These are phyloP conservation scores for Eulemur albifrons DNA, from an alignment of 2,797 vertebrate species.

Conservation along the genomic window DNA sequence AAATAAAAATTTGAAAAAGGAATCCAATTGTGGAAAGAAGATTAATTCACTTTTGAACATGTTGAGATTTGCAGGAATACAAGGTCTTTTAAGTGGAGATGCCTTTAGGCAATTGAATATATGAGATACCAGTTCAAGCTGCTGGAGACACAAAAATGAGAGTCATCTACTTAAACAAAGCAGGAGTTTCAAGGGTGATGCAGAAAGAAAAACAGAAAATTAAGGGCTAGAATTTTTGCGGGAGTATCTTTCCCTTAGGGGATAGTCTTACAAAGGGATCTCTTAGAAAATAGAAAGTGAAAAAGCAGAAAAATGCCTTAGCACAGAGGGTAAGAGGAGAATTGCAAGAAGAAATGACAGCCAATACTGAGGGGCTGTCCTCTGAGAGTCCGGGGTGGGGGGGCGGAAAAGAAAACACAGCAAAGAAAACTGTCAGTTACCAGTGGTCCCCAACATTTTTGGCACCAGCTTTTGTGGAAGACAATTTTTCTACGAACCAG, in stretches of 20 bases:
- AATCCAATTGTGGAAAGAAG: neutral
- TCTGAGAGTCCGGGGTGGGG: neutral
- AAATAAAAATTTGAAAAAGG: neutral
- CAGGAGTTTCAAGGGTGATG: neutral
- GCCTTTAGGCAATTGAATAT: neutral
- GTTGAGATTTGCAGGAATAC: neutral
- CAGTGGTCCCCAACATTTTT: too few relatives aligned
- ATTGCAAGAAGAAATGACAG: neutral
- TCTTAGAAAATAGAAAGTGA: neutral
- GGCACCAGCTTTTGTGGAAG: too few relatives aligned
- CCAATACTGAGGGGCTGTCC: neutral
- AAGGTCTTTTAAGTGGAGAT: neutral
- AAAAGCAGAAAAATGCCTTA: neutral
- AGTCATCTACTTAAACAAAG: neutral
- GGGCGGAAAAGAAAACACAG: neutral
- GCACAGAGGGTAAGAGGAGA: neutral
- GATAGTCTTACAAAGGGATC: neutral
- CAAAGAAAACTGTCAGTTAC: neutral
- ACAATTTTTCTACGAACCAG: too few relatives aligned
- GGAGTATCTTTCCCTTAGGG: neutral
- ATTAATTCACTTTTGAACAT: slow-evolving; percentile 29
- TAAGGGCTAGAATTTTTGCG: neutral
- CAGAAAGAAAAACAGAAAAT: neutral
- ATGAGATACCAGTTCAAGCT: slow-evolving; percentile 22
- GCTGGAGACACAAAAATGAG: neutral